Evolutionary conservation across 1,140 invertebrate genomes (phyloP), one percentile per base, ranked within the genome.

Genomic region (Gonatopus flavifemur): DNA sequence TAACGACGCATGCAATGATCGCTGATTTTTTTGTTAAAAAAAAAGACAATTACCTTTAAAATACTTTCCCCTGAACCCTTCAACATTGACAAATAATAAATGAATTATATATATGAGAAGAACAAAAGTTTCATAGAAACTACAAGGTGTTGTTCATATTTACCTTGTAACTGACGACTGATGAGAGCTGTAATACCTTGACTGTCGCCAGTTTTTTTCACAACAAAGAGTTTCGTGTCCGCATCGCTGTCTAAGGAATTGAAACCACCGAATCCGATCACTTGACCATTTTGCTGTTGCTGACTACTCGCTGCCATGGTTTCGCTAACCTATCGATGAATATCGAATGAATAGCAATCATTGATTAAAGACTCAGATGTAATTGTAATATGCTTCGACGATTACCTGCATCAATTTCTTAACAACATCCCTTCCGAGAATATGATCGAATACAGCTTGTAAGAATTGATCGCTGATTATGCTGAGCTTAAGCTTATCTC

Each of bases 391-490:
- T 18, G 19, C 8, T 8, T 36, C 16, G 8, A 15, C 6, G n/a
- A 39, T 39, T 66, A 92, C 90, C 84, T 93, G 89, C 82, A 93
- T 89, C 12, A 95, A 81, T 77, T 95, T 94, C 66, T 91, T 89
- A 9, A 93, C 91, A 49, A 95, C 89, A 77, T 95, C 91, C 59
- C 90, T 80, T 13, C 91, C 91, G 33, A 94, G 81, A 57, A 94
- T 88, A 65, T 93, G 89, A 75, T 92, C 89, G 74, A 94, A 91
- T 25, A 94, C 87, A 9, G 89, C 86, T 69, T 90, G 85, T 50
- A 94, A 80, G 76, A 93, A 94, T 44, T 85, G 86, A 76, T 94
- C 88, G 22, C 82, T 84, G 75, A 90, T 89, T 62, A 94, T 91
- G 49, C 88, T 90, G 38, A 92, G 78, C 77, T 90, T 89, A 56